Evolutionary conservation across 2,797 vertebrate genomes (phyloP).

Genomic region (Taeniopygia guttata): DNA sequence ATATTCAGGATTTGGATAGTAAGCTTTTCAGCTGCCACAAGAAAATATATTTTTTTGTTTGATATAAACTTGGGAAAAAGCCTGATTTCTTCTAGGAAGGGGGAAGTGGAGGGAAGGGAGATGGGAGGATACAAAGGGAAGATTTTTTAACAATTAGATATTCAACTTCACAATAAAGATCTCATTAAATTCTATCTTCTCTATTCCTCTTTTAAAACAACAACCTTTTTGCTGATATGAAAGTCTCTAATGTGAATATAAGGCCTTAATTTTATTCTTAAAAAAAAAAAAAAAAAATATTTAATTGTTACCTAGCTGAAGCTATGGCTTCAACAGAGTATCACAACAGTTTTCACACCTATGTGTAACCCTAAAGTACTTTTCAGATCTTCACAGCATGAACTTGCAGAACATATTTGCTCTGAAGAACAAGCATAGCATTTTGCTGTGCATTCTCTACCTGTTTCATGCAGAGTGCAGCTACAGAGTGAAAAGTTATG

Average conservation of each 20-base stretch:
- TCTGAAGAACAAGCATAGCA: slow-evolving; percentile 56
- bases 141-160: slow-evolving; percentile 39
- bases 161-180: slow-evolving; percentile 40
- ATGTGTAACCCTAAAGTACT: slow-evolving; percentile 61
- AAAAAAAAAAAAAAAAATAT: background rate
- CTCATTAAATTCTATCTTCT: background rate
- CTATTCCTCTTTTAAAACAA: background rate
- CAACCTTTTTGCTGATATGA: background rate
- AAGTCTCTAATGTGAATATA: background rate
- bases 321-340: slow-evolving; percentile 48
- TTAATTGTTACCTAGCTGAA: slow-evolving; percentile 64
- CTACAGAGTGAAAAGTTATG: slow-evolving; percentile 79
- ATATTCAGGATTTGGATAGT: slow-evolving; percentile 76
- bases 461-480: slow-evolving; percentile 67
- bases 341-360: slow-evolving; percentile 70
- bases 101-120: fast-evolving
- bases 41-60: slow-evolving; percentile 61
- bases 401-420: slow-evolving; percentile 73
- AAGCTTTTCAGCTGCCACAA: slow-evolving; percentile 65
- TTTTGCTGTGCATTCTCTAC: slow-evolving; percentile 71
- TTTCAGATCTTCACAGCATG: slow-evolving; percentile 71
- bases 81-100: background rate
- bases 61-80: slow-evolving; percentile 55
- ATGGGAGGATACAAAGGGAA: background rate
- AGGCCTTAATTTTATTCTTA: background rate